Base-by-base conservation (phyloP, 2,888 invertebrate species). In the Laothoe populi region DNA sequence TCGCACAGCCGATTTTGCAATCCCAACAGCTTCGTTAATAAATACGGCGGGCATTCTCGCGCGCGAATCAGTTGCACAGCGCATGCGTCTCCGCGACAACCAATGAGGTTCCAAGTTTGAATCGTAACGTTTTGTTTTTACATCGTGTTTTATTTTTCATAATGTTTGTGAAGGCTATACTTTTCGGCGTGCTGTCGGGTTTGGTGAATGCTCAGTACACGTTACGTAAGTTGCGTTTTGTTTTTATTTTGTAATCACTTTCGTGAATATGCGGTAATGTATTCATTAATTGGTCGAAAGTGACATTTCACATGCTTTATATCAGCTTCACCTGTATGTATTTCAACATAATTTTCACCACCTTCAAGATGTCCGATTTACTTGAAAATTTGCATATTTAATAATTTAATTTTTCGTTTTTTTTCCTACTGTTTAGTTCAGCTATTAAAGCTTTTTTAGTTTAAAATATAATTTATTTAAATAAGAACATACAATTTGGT, bases 161-260 rank as follows among this genome's bases (percentile, higher is more conserved):
- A 24, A 80, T 78, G 78, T 70, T 71, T 57, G 59, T 66, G 59
- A 70, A 70, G 59, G 65, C 71, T 64, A 64, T 77, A n/a, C 38
- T 78, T 68, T 70, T 78, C 58, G 70, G 74, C 66, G 66, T 70
- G 69, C 62, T 75, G 58, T 67, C 63, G 48, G 70, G 74, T 68
- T 71, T 71, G 42, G 78, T 70, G 57, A 69, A 63, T 19, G 75
- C 75, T 3, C 71, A 80, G n/a, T 69, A 64, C 40, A 71, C 63
- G 62, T 76, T 81, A 65, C 81, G 81, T 81, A 80, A 81, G 80
- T 77, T 57, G 44, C 45, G 38, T 65, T 40, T 64, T 53, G 19
- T 61, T 57, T 65, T 46, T 31, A 19, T 61, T 57, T 61, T 61
- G 57, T 61, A 61, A 61, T 53, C 23, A 21, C 26, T 61, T 53